Percentiles rank a stretch among this genome's conserved stretches.
These are phyloP conservation scores for Zaprionus ghesquierei DNA, from an alignment of 1,140 invertebrate genomes.

Conservation along the genomic window DNA sequence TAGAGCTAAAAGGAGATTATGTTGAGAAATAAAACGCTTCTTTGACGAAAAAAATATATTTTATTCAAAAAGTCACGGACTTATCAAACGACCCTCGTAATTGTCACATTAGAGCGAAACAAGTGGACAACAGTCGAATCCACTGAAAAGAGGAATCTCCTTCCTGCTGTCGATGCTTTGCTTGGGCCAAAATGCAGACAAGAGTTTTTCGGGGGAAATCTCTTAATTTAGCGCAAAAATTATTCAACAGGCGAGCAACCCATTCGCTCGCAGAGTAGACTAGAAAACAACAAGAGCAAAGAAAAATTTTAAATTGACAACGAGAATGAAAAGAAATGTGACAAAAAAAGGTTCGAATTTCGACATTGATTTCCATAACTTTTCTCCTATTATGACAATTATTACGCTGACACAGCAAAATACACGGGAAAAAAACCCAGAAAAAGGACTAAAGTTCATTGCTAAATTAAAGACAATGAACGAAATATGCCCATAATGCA, in stretches of 20 bases:
- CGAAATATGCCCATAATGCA: not conserved
- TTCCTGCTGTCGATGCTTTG: no score
- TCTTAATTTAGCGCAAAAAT: constrained; percentile 78
- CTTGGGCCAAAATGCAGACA: constrained; percentile 37
- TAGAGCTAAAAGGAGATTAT: no score
- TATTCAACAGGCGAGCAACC: constrained; percentile 57
- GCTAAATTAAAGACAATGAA: not conserved
- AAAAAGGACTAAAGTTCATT: not conserved
- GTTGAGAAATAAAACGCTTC: no score
- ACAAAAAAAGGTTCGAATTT: constrained; percentile 4
- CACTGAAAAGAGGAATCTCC: not conserved
- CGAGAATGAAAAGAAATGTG: constrained; percentile 1
- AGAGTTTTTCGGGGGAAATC: constrained; percentile 51
- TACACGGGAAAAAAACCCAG: not conserved
- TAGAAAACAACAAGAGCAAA: not conserved
- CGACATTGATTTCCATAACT: constrained; percentile 8
- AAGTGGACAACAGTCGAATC: constrained; percentile 25
- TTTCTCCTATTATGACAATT: not conserved
- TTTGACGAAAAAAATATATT: no score
- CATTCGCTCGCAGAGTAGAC: no score
- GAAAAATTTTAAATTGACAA: not conserved
- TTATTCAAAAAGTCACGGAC: no score
- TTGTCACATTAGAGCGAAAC: constrained; percentile 60
- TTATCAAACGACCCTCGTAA: constrained; percentile 78
- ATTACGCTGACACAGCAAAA: not conserved